Evolutionary conservation across 1,140 invertebrate species (phyloP).

Genomic region (Homalodisca vitripennis): DNA sequence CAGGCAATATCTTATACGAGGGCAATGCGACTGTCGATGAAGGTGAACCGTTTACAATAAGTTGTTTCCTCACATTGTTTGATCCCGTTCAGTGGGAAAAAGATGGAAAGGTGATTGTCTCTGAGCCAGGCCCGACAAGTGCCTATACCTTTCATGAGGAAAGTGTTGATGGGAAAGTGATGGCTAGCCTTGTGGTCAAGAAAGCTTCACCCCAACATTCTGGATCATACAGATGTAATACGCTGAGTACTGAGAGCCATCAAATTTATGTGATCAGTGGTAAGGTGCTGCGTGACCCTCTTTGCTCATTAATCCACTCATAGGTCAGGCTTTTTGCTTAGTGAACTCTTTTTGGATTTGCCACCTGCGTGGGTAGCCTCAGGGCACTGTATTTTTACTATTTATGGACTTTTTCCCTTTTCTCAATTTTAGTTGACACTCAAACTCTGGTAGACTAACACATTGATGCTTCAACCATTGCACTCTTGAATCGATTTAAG

Average conservation of each 20-base stretch:
- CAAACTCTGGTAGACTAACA: no score
- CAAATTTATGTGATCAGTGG: slow-evolving; percentile 36
- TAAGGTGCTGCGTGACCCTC: slow-evolving; percentile 30
- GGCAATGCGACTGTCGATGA: slow-evolving; percentile 35
- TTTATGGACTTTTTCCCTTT: no score
- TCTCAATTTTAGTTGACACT: no score
- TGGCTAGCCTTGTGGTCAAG: slow-evolving; percentile 33
- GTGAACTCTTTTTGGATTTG: not conserved
- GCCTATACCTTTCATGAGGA: slow-evolving; percentile 21
- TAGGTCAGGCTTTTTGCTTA: not conserved
- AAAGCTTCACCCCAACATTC: slow-evolving; percentile 31
- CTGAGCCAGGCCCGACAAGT: slow-evolving; percentile 21
- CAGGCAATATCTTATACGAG: slow-evolving; percentile 28
- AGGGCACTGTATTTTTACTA: no score
- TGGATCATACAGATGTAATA: slow-evolving; percentile 37
- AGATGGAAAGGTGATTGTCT: slow-evolving; percentile 31
- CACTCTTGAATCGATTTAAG: no score
- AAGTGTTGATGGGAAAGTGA: slow-evolving; percentile 21
- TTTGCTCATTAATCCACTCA: not conserved
- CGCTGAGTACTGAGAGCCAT: slow-evolving; percentile 35
- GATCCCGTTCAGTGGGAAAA: slow-evolving; percentile 38
- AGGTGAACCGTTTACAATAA: slow-evolving; percentile 37
- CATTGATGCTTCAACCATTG: no score
- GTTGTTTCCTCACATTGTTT: slow-evolving; percentile 37
- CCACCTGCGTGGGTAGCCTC: not conserved